Evolutionary conservation across 1,140 invertebrate genomes (phyloP).

Genomic region (Vanessa atalanta): DNA sequence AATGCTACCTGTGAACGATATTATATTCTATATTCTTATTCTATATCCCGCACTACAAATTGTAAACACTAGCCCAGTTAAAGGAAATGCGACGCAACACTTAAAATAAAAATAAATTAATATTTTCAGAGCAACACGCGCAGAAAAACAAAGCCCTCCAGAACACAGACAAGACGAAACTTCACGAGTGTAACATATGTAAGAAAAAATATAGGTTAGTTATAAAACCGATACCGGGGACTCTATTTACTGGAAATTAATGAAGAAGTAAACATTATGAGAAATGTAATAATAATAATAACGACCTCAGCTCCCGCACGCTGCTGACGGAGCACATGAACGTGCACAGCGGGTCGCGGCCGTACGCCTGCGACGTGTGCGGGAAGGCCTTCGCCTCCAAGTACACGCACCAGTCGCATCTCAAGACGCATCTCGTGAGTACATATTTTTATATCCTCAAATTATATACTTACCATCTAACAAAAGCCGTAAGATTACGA

Average conservation of each 20-base stretch:
- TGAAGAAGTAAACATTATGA: not conserved
- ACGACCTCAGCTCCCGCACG: slow-evolving; percentile 81
- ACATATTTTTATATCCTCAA: not conserved
- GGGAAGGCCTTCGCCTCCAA: slow-evolving; percentile 89
- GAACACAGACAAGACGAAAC: slow-evolving; percentile 82
- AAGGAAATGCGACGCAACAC: not conserved
- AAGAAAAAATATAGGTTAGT: slow-evolving; percentile 74
- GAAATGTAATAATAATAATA: not conserved
- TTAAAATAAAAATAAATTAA: too few species aligned
- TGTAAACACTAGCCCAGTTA: not conserved
- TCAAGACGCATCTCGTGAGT: slow-evolving; percentile 85
- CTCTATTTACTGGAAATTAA: too few species aligned
- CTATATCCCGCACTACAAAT: too few species aligned
- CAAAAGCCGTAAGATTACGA: too few species aligned
- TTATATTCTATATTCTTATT: too few species aligned
- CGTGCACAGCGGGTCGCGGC: slow-evolving; percentile 85
- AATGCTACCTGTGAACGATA: too few species aligned
- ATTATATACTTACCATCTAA: too few species aligned
- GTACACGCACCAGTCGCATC: slow-evolving; percentile 88
- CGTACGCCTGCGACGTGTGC: slow-evolving; percentile 85
- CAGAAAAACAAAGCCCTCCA: slow-evolving; percentile 54
- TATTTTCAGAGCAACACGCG: slow-evolving; percentile 82
- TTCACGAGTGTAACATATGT: slow-evolving; percentile 84
- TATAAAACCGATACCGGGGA: not conserved
- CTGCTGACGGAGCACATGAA: slow-evolving; percentile 87